Evolutionary conservation across 2,797 vertebrate species (phyloP), one percentile per base, ranked within the genome.

Genomic region (Coccyzus lansbergi): DNA sequence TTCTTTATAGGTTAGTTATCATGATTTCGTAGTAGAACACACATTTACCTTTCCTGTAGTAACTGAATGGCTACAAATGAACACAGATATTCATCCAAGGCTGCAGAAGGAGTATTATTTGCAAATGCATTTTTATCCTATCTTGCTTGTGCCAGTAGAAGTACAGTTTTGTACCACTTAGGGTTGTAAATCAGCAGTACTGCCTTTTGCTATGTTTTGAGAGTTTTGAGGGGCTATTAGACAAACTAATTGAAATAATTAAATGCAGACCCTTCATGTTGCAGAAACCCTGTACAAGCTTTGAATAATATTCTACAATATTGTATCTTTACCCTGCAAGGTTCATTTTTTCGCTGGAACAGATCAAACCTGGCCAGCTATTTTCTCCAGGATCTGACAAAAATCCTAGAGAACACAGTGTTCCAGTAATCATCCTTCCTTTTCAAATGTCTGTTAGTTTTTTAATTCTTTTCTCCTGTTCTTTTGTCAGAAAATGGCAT

Each of bases 341-440:
- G 48, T 83, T 91, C 75, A 56, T 48, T 84, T 72, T 77, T 90
- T 92, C 86, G 67, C 69, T 86, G 76, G 69, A 94, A 63, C 51
- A 92, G 79, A 91, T 69, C 48, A 84, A 86, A 83, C 62, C 63
- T 83, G 56, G 38, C 56, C 17, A 12, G 48, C 49, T 93, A 5
- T 93, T 95, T 96, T 92, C 79, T 83, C 48, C 48, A 81, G 65
- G n/a, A 91, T 78, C 55, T 92, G 86, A 92, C 71, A 93, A 84
- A 89, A 91, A 49, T 91, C 69, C 53, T 84, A 55, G 64, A 91
- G 84, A 92, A 92, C 51, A 79, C 83, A 83, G 46, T 78, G 80
- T 93, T 83, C 60, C 22, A 68, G 62, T 92, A 60, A 80, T 93
- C 36, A 46, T 91, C 21, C 71, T 78, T 94, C 88, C 62, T 90